Conservation (phyloP, 2,113 vertebrate genomes). For the Hypocryptadius cinnamomeus region DNA sequence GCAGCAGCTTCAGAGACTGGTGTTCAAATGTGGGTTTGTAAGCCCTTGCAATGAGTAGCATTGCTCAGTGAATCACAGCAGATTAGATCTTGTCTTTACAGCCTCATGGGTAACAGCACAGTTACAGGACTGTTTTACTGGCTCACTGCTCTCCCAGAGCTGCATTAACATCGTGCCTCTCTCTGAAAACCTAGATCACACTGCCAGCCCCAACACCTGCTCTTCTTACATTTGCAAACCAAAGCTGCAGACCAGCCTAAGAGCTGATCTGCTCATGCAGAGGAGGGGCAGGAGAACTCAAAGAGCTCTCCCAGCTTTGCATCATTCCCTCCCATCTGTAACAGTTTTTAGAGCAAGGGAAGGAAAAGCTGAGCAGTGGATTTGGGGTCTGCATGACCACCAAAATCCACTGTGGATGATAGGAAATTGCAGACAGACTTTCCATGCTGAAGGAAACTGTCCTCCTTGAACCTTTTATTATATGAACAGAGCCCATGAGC, state of each 20-base stretch:
- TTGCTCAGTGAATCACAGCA: slow-evolving; percentile 4
- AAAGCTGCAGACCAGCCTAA: not conserved
- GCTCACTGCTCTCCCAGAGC: slow-evolving; percentile 1
- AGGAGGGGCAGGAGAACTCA: not conserved
- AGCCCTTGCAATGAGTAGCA: not conserved
- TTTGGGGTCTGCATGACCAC: not conserved
- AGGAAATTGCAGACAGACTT: not conserved
- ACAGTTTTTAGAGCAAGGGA: not conserved
- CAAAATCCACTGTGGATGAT: not conserved
- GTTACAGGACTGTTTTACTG: not conserved
- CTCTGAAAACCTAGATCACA: not conserved
- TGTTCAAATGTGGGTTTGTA: not conserved
- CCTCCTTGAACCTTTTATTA: not conserved
- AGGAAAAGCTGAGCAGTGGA: not conserved
- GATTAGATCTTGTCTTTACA: slow-evolving; percentile 17
- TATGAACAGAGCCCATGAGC: too few species aligned
- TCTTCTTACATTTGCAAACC: not conserved
- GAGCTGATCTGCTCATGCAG: not conserved
- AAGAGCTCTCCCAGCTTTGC: not conserved
- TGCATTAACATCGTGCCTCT: not conserved
- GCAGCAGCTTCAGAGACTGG: not conserved
- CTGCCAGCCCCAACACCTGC: slow-evolving; percentile 23
- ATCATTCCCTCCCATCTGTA: not conserved
- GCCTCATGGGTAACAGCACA: not conserved
- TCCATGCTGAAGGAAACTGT: not conserved